Evolutionary conservation across 2,797 vertebrate genomes (phyloP), one percentile per base, ranked within the genome.

Genomic region (Phoeniculus purpureus): DNA sequence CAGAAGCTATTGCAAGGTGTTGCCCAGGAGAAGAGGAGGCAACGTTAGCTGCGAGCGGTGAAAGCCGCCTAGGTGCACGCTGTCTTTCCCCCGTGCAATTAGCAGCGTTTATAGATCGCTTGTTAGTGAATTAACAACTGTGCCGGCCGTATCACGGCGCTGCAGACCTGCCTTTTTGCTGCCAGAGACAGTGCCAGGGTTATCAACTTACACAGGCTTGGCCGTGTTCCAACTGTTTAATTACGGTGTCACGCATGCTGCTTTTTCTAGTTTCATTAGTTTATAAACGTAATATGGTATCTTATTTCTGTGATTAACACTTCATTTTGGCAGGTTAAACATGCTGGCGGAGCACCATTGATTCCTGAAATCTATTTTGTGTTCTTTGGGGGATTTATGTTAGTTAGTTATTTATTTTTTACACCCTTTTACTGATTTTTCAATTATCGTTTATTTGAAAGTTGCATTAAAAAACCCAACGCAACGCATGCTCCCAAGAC

Each of bases 141-240:
- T 92, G 92, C 94, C 92, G 97, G 96, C 96, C 97, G 0, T 98
- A 98, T 98, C 97, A 97, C 95, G 91, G 87, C 94, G 56, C 88
- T 91, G 81, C 98, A 98, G 97, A 96, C 97, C 97, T 97, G 97
- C 96, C 96, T 97, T 93, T 96, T 97, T 96, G 84, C 97, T 98
- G 97, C 97, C 97, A 96, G 96, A 97, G 96, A 97, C 95, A 90
- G 96, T 96, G 97, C 97, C 95, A 95, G 96, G 97, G 97, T 98
- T 98, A 98, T 98, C 98, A 97, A 97, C 97, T 97, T 97, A 96
- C 97, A 95, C 97, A 97, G 98, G 94, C 97, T 97, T 98, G 98
- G 98, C 95, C 94, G 87, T 88, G 92, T 97, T 97, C 97, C 98
- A 98, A 94, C 97, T 95, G 96, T 97, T 97, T 98, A 97, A 98